Conservation (phyloP, 2,888 invertebrate genomes). For the Shargacucullia verbasci region DNA sequence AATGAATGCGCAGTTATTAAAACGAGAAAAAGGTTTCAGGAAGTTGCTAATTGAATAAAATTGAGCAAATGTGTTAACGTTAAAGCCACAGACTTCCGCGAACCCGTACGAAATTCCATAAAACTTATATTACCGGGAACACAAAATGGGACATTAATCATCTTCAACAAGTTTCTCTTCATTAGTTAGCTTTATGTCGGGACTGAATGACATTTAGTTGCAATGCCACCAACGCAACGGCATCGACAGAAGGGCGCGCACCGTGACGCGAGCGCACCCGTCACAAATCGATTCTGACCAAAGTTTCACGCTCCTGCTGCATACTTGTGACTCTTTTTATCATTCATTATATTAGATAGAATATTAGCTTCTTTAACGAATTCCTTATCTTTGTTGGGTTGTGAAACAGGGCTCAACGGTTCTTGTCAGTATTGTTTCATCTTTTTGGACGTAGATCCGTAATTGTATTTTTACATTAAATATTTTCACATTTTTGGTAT, state of each 20-base stretch:
- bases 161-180: constrained; percentile 47
- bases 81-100: constrained; percentile 11
- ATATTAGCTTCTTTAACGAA: constrained; percentile 53
- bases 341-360: constrained; percentile 48
- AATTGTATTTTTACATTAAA: neutral
- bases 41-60: constrained; percentile 20
- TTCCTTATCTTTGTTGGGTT: constrained; percentile 43
- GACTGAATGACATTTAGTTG: constrained; percentile 33
- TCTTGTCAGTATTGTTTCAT: constrained; percentile 23
- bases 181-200: constrained; percentile 40
- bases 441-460: constrained; percentile 14
- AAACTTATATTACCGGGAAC: neutral
- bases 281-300: constrained; percentile 77
- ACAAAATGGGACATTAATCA: constrained; percentile 38
- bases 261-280: constrained; percentile 76
- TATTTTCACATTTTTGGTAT: neutral
- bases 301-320: constrained; percentile 78
- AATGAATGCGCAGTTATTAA: constrained; percentile 1
- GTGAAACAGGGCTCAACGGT: constrained; percentile 30
- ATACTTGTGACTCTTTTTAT: constrained; percentile 70
- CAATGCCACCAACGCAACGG: constrained; percentile 21
- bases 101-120: constrained; percentile 16
- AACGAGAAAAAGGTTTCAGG: constrained; percentile 24
- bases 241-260: constrained; percentile 49
- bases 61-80: constrained; percentile 15